Evolutionary conservation across 2,797 vertebrate genomes (phyloP), one percentile per base, ranked within the genome.

Genomic region (Melanotaenia boesemani): DNA sequence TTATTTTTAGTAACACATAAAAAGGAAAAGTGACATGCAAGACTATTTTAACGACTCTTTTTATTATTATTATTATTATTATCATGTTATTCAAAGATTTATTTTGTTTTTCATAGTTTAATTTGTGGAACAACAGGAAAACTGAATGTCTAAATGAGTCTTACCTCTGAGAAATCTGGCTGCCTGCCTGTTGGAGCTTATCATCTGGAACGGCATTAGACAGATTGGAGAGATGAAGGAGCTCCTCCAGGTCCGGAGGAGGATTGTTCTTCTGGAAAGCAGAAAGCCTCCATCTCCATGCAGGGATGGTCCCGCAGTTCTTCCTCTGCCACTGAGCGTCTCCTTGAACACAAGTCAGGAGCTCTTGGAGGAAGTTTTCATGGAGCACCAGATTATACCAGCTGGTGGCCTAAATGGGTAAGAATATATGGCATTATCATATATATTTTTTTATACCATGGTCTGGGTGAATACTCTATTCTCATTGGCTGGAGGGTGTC

Each of bases 321-420:
- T 37, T 82, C 24, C 15, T 66, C 57, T 71, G 85, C 32, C 5
- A 44, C 57, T 9, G 68, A 24, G 20, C n/a, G 1, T 84, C 81
- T 61, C 59, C 56, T 2, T 76, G 59, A 11, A 89, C 62, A 0
- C 77, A 83, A 1, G 90, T 92, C 18, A 94, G 81, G 5, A 95
- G 83, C 54, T 94, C 92, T 80, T 94, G 93, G 20, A 96, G 91
- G 64, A 95, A 81, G 82, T 90, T 86, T 81, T 94, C 91, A 36
- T 82, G 44, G 26, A 96, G 90, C 28, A 94, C 90, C 11, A 54
- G 54, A 11, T 41, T 20, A 79, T 94, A 94, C 95, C 95, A 96
- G 68, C 57, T n/a, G 67, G 63, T 76, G 30, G 88, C 83, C 95
- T 96, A 72, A 48, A 46, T 1, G 1, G 20, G 16, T 3, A 50